Base-by-base conservation (phyloP, 2,888 invertebrate species). In the Carpatolechia fugitivella region DNA sequence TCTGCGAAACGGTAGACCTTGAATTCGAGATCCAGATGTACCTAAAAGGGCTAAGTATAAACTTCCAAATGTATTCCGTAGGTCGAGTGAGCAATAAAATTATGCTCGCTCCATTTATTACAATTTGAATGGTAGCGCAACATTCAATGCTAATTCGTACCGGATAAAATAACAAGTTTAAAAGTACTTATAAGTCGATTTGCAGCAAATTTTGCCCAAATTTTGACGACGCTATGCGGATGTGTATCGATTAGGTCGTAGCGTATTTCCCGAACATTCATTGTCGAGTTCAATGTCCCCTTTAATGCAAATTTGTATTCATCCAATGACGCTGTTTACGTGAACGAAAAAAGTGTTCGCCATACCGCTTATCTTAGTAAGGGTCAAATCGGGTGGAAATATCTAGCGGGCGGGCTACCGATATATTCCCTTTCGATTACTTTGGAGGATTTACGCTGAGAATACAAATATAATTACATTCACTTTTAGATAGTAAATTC, bases 61-160 rank as follows among this genome's bases (percentile, higher is more conserved):
- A 14, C 38, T 41, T 41, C 52, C 18, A 41, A 52, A 63, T 63
- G 64, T 67, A 69, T 68, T 60, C 56, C 36, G 41, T 52, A 52
- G 52, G 52, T 20, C 52, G 31, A 31, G 31, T 30, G 63, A 64
- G 60, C 59, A 62, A 68, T 73, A 59, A 68, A 69, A 66, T 72
- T 57, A 66, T 62, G 56, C 53, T 55, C 49, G 60, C 60, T 57
- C 62, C 69, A 71, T 77, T 70, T 67, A 65, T 68, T 70, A 62
- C 55, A 61, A 67, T 60, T 61, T 61, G 59, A 59, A 65, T 63
- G 56, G 65, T n/a, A 61, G 55, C 55, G 58, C 61, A 65, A 60
- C 62, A 66, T 72, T 74, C 63, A 62, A 62, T 58, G 56, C 53
- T 60, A 68, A 71, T 72, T 72, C 69, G 71, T 68, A 63, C 64